These are phyloP conservation scores for Plebejus anna DNA, from an alignment of 2,888 invertebrate genomes.

Conservation along the genomic window DNA sequence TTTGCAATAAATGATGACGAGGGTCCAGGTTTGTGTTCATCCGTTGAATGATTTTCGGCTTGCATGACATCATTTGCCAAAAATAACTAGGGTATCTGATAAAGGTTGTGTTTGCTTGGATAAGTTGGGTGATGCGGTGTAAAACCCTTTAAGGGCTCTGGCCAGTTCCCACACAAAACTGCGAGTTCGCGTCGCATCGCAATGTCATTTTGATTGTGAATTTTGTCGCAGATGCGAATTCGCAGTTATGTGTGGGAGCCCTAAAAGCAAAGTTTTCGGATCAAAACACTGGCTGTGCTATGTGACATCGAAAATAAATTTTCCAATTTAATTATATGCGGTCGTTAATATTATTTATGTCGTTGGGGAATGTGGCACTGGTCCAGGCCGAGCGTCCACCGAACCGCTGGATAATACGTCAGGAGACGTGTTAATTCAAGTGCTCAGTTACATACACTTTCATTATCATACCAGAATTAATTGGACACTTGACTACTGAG, in stretches of 20 bases:
- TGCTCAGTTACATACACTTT: neutral
- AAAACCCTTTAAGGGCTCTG: no score
- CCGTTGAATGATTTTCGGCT: neutral
- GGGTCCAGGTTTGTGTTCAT: neutral
- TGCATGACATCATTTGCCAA: neutral
- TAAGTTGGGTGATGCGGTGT: neutral
- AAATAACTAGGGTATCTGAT: neutral
- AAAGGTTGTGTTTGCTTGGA: neutral
- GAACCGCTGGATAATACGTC: slow-evolving; percentile 14
- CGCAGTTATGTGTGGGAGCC: no score
- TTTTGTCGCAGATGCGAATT: no score
- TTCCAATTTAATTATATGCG: slow-evolving; percentile 1
- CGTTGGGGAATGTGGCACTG: slow-evolving; percentile 19
- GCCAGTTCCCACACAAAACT: no score
- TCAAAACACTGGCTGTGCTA: neutral
- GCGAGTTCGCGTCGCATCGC: no score
- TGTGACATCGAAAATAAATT: neutral
- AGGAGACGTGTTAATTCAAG: slow-evolving; percentile 4
- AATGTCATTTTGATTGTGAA: no score
- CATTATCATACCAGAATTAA: slow-evolving; percentile 10
- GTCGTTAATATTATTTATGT: slow-evolving; percentile 24
- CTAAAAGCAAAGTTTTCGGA: no score
- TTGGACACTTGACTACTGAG: slow-evolving; percentile 7
- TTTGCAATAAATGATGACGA: neutral
- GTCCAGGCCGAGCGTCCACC: slow-evolving; percentile 18